Evolutionary conservation across 2,888 invertebrate genomes (phyloP).

Genomic region (Zonitis immaculata): DNA sequence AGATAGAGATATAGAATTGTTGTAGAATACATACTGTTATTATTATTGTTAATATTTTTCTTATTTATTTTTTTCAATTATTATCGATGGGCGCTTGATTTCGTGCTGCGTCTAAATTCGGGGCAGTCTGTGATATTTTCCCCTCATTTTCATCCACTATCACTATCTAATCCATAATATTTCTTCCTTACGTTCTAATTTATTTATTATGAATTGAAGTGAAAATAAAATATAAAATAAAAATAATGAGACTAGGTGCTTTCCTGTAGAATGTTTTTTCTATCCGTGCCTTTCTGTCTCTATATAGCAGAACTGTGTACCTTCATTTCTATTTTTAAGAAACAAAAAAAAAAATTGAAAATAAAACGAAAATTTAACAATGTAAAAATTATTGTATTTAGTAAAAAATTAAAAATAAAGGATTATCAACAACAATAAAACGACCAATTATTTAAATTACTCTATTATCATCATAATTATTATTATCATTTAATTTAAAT

Average conservation of each 20-base stretch:
- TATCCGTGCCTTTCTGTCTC: slow-evolving; percentile 48
- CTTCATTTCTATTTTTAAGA: slow-evolving; percentile 40
- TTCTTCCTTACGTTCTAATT: background rate
- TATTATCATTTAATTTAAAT: too few species aligned
- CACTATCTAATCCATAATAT: background rate
- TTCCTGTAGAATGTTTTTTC: slow-evolving; percentile 36
- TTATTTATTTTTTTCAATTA: background rate
- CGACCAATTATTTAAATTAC: background rate
- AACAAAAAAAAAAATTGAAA: slow-evolving; percentile 24
- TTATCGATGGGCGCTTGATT: slow-evolving; percentile 13
- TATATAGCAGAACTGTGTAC: slow-evolving; percentile 40
- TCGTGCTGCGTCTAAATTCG: slow-evolving; percentile 26
- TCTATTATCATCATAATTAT: background rate
- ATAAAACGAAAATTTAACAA: slow-evolving; percentile 23
- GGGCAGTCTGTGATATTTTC: slow-evolving; percentile 48
- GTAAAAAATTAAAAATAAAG: slow-evolving; percentile 20
- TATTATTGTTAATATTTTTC: background rate
- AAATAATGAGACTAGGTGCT: slow-evolving; percentile 25
- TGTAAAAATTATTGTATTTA: slow-evolving; percentile 39
- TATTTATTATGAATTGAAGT: slow-evolving; percentile 11
- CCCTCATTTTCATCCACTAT: background rate
- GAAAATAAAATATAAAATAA: slow-evolving; percentile 1
- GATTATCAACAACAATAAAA: slow-evolving; percentile 1
- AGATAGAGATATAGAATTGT: background rate
- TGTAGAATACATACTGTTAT: background rate